Evolutionary conservation across 2,797 vertebrate species (phyloP).

Genomic region (Siniperca undulata): DNA sequence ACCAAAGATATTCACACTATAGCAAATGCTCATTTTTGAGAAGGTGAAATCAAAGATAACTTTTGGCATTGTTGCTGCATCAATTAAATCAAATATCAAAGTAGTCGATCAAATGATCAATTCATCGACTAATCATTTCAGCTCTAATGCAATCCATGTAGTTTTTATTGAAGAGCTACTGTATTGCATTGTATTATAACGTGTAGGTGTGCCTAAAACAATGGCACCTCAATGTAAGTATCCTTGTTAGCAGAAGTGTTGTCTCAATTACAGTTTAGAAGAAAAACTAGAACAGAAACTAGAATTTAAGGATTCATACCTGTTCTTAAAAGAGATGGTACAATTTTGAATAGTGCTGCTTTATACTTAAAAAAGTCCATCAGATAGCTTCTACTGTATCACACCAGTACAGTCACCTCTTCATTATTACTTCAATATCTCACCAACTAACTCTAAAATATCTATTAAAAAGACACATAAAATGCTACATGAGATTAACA

Average conservation of each 20-base stretch:
- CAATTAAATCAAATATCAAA: too few relatives aligned
- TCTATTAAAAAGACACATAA: neutral
- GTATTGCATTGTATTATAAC: too few relatives aligned
- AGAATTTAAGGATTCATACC: neutral
- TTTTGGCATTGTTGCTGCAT: too few relatives aligned
- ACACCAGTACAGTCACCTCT: too few relatives aligned
- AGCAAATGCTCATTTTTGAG: neutral
- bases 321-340: neutral
- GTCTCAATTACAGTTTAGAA: too few relatives aligned
- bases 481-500: neutral
- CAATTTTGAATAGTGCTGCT: neutral
- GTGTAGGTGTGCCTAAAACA: too few relatives aligned
- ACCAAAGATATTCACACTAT: neutral
- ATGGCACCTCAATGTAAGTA: too few relatives aligned
- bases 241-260: too few relatives aligned
- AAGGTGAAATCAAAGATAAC: too few relatives aligned
- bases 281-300: neutral
- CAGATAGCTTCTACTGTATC: neutral
- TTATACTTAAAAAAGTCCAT: neutral
- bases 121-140: neutral
- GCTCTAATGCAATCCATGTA: too few relatives aligned
- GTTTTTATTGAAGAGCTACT: neutral
- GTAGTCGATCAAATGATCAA: neutral
- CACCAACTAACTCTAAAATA: neutral
- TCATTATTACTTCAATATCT: neutral